Evolutionary conservation across 2,113 vertebrate species (phyloP), one percentile per base, ranked within the genome.

Genomic region (Epinephelus moara): DNA sequence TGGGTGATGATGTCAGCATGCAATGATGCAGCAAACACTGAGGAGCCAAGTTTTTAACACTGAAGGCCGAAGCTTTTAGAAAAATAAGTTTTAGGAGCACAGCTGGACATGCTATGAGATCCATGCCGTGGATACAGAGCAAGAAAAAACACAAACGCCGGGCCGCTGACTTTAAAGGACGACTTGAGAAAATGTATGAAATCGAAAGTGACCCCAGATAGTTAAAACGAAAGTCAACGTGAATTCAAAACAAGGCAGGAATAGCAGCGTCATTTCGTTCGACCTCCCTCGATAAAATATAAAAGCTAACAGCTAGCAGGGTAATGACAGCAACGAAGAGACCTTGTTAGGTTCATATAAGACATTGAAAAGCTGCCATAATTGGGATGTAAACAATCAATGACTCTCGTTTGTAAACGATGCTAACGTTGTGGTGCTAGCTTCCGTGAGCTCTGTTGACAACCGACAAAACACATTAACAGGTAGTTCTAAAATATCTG

Each of bases 21-120:
- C 88, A 71, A 79, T 90, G 89, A 93, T 90, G 90, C 91, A 93
- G 91, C 92, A 93, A 90, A 93, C 89, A 88, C 74, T 11, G 8
- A 62, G 56, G 37, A 79, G 75, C 84, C 87, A 88, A 86, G 81
- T 85, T 86, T 82, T 47, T 70, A 57, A 75, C 42, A 45, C 25
- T 23, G 19, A 55, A 52, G 70, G 66, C 68, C 56, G 2, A 69
- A 42, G 42, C 19, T 66, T 74, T 50, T 13, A 13, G 2, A 63
- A 12, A 79, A 67, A 56, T 49, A 80, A 79, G 56, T 85, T 67
- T 55, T 6, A 73, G 12, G 4, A 55, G 25, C 62, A 57, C 40
- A 42, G 21, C 8, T 3, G 2, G 30, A 53, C 14, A 53, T 21
- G 37, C 19, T 53, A 1, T 13, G 12, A 14, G n/a, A 45, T 19